A percentile compares a stretch with the other conserved stretches of the same genome.
These are phyloP conservation scores for Sebastes cheni DNA, from an alignment of 2,797 vertebrate species.

Conservation along the genomic window DNA sequence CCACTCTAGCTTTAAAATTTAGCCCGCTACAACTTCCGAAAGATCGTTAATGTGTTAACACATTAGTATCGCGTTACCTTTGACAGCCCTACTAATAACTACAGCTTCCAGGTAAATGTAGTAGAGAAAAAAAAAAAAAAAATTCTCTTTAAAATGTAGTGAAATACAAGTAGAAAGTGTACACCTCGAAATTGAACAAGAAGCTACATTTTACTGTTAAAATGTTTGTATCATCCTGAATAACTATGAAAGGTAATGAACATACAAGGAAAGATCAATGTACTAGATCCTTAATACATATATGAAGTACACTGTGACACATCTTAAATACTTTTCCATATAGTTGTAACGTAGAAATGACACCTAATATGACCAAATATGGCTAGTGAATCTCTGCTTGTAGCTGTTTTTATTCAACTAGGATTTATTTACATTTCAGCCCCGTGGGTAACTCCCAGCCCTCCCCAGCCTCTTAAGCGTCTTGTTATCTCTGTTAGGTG, in stretches of 20 bases:
- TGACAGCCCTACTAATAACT: not conserved
- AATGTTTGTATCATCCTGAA: not conserved
- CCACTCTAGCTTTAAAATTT: too few relatives aligned
- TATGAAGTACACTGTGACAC: not conserved
- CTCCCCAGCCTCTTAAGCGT: conserved; percentile 61
- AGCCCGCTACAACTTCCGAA: too few relatives aligned
- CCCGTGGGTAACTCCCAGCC: conserved; percentile 42
- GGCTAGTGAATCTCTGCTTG: not conserved
- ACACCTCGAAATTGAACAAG: not conserved
- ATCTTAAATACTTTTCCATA: not conserved
- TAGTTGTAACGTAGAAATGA: not conserved
- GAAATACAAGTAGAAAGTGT: not conserved
- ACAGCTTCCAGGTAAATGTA: not conserved
- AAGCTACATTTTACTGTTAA: not conserved
- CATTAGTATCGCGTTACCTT: too few relatives aligned
- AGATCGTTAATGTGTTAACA: too few relatives aligned
- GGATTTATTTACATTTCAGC: conserved; percentile 64
- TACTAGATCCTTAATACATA: not conserved
- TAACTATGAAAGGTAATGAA: not conserved
- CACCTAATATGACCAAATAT: not conserved
- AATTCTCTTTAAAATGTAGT: not conserved
- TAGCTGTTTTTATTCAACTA: conserved; percentile 51
- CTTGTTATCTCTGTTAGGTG: conserved; percentile 73
- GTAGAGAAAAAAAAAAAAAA: not conserved
- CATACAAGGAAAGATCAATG: not conserved